phyloP scores from a whole-genome alignment of 2,113 vertebrate genomes.

The Synodontis membranacea region DNA sequence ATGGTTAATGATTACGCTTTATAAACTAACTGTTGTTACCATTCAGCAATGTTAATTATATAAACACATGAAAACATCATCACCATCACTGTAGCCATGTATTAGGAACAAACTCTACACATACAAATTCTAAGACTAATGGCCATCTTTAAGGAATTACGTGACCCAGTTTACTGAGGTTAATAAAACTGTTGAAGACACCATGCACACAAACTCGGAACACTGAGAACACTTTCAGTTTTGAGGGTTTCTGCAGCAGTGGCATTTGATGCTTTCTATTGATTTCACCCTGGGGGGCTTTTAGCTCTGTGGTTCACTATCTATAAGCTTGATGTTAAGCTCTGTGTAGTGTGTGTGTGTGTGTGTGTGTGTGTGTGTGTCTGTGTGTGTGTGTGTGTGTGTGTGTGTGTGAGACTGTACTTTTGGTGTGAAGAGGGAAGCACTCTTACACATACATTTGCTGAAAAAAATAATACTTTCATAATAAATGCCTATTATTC shows the following conservation, averaged over 20 bases:
- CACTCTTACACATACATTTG: background rate
- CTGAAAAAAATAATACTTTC: background rate
- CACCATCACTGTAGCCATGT: background rate
- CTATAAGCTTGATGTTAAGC: background rate
- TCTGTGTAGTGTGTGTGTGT: background rate
- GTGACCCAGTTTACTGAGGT: background rate
- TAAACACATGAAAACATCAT: background rate
- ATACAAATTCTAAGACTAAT: background rate
- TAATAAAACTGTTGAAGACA: background rate
- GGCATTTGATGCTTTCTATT: constrained; percentile 9
- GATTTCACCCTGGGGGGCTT: constrained; percentile 6
- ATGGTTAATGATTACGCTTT: background rate
- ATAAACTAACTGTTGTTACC: background rate
- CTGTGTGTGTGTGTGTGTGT: too few relatives aligned
- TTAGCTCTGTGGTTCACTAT: constrained; percentile 5
- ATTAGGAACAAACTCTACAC: background rate
- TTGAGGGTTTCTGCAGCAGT: background rate
- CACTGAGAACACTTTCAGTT: background rate
- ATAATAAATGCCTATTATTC: too few relatives aligned
- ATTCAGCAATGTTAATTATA: background rate
- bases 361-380: background rate
- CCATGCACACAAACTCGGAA: background rate
- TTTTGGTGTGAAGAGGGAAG: background rate
- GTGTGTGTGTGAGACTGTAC: background rate
- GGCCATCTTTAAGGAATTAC: background rate